These are phyloP conservation scores for Papilio machaon DNA, from an alignment of 1,140 invertebrate species.

Conservation along the genomic window DNA sequence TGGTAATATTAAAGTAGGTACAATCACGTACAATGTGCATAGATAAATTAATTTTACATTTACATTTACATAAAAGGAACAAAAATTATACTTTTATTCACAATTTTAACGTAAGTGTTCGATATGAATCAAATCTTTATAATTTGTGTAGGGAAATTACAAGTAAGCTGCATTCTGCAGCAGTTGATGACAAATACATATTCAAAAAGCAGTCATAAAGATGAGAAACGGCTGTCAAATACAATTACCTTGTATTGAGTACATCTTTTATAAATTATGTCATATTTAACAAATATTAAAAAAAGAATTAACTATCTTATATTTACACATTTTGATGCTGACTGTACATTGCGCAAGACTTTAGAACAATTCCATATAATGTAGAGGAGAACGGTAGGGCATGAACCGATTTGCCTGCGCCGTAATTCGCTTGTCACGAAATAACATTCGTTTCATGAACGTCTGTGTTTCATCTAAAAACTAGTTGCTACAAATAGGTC, in stretches of 20 bases:
- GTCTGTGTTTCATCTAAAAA: conserved; percentile 4
- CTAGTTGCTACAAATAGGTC: not conserved
- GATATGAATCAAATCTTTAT: no score
- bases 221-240: no score
- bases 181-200: no score
- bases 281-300: not conserved
- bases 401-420: conserved; percentile 1
- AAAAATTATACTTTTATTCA: not conserved
- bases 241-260: no score
- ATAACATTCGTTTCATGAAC: conserved; percentile 11
- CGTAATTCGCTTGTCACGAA: conserved; percentile 26
- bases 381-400: conserved; percentile 7
- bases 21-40: not conserved
- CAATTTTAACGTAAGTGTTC: no score
- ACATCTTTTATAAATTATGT: no score
- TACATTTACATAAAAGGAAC: not conserved
- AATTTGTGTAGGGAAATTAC: no score
- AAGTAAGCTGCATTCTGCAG: no score
- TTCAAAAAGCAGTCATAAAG: no score
- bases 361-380: conserved; percentile 24
- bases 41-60: not conserved
- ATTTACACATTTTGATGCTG: not conserved
- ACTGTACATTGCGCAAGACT: conserved; percentile 12
- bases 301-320: not conserved
- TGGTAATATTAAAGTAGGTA: conserved; percentile 30